Conservation (phyloP, 2,113 vertebrate genomes). For the Mastomys natalensis region DNA sequence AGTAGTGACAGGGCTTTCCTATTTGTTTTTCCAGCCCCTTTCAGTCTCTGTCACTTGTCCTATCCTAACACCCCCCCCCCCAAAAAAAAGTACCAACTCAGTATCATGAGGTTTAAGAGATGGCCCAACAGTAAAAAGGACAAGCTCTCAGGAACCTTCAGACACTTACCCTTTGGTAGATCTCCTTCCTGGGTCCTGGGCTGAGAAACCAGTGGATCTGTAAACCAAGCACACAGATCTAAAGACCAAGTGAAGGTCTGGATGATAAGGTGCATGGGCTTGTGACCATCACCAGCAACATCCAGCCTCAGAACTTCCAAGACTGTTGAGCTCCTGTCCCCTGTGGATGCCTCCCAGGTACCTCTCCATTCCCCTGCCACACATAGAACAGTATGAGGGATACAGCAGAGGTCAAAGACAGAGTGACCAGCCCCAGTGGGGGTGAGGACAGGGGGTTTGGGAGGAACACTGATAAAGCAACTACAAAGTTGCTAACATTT, state of each 20-base stretch:
- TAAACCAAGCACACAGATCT: constrained; percentile 32
- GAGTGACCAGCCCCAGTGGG: background rate
- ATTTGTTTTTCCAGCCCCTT: constrained; percentile 5
- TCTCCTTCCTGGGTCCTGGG: background rate
- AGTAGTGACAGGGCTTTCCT: background rate
- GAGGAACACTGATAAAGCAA: background rate
- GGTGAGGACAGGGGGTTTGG: too few relatives aligned
- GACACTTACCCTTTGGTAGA: background rate
- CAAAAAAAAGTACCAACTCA: constrained; percentile 24
- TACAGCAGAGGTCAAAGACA: background rate
- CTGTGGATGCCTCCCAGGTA: background rate
- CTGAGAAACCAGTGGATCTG: constrained; percentile 1
- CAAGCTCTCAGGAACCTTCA: background rate
- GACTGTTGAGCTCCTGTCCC: constrained; percentile 1
- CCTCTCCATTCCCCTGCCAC: background rate
- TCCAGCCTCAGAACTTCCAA: constrained; percentile 32
- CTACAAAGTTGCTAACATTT: constrained; percentile 64
- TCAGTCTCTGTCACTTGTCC: constrained; percentile 51
- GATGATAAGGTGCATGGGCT: background rate
- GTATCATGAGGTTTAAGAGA: constrained; percentile 51
- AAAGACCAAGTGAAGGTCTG: background rate
- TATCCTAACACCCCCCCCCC: background rate
- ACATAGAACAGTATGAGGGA: background rate
- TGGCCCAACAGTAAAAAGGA: constrained; percentile 15
- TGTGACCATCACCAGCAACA: background rate